A percentile compares a stretch with the other conserved stretches of the same genome.
phyloP scores from a whole-genome alignment of 2,113 vertebrate species.

The Telmatochromis bifrenatus region DNA sequence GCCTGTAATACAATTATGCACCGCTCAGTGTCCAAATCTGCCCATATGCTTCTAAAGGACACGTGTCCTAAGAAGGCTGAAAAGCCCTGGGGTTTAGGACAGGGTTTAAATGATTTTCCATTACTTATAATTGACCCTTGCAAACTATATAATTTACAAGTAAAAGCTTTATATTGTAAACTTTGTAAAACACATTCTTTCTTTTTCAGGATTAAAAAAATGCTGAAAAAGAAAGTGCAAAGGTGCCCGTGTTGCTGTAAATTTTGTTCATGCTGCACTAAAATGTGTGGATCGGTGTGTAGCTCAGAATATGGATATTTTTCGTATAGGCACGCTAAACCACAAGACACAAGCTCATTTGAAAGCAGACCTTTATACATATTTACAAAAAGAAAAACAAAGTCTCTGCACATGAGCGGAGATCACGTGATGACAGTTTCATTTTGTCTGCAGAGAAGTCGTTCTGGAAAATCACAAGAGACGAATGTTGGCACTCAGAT shows the following conservation, averaged over 20 bases:
- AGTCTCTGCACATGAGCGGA: background rate
- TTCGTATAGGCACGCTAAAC: background rate
- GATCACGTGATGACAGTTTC: conserved; percentile 5
- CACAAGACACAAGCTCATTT: conserved; percentile 13
- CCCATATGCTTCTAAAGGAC: background rate
- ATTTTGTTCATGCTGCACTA: background rate
- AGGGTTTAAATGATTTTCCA: background rate
- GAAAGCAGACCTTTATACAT: conserved; percentile 51
- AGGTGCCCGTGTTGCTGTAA: background rate
- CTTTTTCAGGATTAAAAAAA: background rate
- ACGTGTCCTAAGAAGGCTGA: background rate
- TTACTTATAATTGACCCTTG: background rate
- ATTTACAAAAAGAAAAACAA: conserved; percentile 31
- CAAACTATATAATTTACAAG: background rate
- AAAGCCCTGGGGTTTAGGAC: background rate
- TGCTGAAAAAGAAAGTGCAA: background rate
- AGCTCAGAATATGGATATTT: background rate
- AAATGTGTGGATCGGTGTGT: background rate
- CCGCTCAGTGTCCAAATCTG: background rate
- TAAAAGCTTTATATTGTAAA: background rate
- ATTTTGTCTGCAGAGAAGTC: conserved; percentile 9
- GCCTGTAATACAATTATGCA: background rate
- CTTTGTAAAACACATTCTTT: background rate
- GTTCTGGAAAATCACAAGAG: conserved; percentile 29
- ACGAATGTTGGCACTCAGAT: background rate